A percentile compares a stretch with the other conserved stretches of the same genome.
Conservation (phyloP, 1,140 invertebrate species). For the Teleopsis dalmanni region DNA sequence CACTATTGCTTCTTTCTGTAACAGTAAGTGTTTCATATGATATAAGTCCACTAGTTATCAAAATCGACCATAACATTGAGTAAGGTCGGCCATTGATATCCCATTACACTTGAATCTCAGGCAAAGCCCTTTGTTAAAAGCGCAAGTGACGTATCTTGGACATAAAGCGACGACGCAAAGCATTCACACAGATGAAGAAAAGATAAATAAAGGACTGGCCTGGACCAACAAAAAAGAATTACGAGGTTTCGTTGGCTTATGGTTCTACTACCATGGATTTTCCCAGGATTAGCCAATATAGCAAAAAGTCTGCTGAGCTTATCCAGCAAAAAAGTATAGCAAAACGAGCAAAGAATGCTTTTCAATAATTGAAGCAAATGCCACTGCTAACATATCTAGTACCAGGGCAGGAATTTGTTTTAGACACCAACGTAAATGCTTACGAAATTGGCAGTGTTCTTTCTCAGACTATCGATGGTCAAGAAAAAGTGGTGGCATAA, state of each 20-base stretch:
- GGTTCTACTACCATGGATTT: no score
- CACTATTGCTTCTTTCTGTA: no score
- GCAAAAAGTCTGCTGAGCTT: no score
- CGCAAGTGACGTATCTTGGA: no score
- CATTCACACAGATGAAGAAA: slow-evolving; percentile 1
- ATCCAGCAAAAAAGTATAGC: no score
- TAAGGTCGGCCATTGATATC: not conserved
- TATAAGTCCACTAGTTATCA: no score
- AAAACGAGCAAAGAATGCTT: no score
- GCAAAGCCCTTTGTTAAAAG: not conserved
- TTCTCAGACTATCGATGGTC: slow-evolving; percentile 17
- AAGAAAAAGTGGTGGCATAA: slow-evolving; percentile 25
- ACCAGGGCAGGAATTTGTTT: slow-evolving; percentile 14
- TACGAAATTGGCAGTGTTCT: slow-evolving; percentile 14
- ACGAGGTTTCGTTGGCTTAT: slow-evolving; percentile 1
- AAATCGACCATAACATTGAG: not conserved
- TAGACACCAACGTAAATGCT: slow-evolving; percentile 21
- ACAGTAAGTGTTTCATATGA: no score
- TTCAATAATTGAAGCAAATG: not conserved
- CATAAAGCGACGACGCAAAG: slow-evolving; percentile 2
- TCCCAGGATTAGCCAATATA: no score
- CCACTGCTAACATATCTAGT: not conserved
- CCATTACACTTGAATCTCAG: not conserved
- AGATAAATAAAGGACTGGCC: not conserved
- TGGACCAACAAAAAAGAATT: not conserved